Percentiles rank a stretch among this genome's conserved stretches.
Evolutionary conservation across 23 tunicate genomes (phyloP).

Genomic region (Botrylloides violaceus): DNA sequence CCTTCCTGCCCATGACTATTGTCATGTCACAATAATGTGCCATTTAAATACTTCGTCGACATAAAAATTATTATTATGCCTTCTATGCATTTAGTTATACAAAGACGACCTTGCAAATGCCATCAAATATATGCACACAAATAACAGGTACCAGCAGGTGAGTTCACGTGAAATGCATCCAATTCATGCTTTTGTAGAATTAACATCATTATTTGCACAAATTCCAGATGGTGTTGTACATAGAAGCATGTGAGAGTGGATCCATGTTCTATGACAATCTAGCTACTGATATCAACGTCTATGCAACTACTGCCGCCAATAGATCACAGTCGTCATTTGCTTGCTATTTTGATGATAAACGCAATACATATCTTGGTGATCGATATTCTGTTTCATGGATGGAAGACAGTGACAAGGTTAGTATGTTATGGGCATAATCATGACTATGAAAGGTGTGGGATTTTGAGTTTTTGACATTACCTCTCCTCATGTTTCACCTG

Average conservation of each 20-base stretch:
- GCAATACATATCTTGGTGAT: conserved; percentile 65
- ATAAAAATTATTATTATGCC: too few species aligned
- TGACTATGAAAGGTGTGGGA: too few species aligned
- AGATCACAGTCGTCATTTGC: conserved; percentile 64
- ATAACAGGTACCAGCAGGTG: conserved; percentile 50
- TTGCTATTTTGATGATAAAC: conserved; percentile 55
- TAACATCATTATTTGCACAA: too few species aligned
- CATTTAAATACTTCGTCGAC: too few species aligned
- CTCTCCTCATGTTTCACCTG: too few species aligned
- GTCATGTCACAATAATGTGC: too few species aligned
- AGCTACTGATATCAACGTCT: conserved; percentile 51
- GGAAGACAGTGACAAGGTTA: conserved; percentile 82
- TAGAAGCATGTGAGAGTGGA: conserved; percentile 90
- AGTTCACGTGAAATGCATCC: not conserved
- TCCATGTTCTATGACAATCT: conserved; percentile 59
- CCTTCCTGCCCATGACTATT: too few species aligned
- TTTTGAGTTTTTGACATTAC: too few species aligned
- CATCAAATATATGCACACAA: conserved; percentile 48
- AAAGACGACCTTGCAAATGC: conserved; percentile 74
- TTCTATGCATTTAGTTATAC: conserved; percentile 54
- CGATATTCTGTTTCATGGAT: conserved; percentile 81
- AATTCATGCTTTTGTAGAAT: not conserved
- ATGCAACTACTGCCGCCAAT: conserved; percentile 84
- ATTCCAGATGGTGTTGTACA: conserved; percentile 68
- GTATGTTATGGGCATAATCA: too few species aligned